These are phyloP conservation scores for Xiphydria camelus DNA, from an alignment of 2,888 invertebrate genomes.

Conservation along the genomic window DNA sequence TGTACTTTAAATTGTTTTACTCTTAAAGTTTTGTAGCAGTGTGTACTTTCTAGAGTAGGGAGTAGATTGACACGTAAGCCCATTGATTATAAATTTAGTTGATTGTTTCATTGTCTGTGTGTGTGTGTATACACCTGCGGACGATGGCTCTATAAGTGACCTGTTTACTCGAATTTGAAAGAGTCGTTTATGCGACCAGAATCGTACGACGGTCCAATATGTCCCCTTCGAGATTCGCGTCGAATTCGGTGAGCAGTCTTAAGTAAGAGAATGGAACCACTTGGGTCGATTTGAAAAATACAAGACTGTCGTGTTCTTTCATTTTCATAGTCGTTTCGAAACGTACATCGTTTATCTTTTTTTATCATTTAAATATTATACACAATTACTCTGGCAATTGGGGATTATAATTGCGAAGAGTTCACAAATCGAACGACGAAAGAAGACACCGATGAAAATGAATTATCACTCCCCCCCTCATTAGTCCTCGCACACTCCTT, in stretches of 20 bases:
- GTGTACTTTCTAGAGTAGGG: slow-evolving; percentile 4
- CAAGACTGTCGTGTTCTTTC: too few species aligned
- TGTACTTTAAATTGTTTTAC: slow-evolving; percentile 11
- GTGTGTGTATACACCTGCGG: slow-evolving; percentile 26
- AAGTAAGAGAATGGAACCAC: slow-evolving; percentile 23
- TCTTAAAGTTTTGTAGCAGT: slow-evolving; percentile 10
- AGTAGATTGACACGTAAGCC: slow-evolving; percentile 36
- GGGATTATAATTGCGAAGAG: not conserved
- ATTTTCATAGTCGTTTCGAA: too few species aligned
- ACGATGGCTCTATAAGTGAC: slow-evolving; percentile 25
- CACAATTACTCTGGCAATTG: slow-evolving; percentile 3
- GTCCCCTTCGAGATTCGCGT: slow-evolving; percentile 15
- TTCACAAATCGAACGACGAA: slow-evolving; percentile 4
- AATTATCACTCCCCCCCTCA: not conserved
- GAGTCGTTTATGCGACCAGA: not conserved
- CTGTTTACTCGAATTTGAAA: slow-evolving; percentile 15
- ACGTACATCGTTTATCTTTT: not conserved
- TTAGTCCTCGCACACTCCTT: not conserved
- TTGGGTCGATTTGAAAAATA: slow-evolving; percentile 12
- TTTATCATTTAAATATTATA: slow-evolving; percentile 4
- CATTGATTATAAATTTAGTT: slow-evolving; percentile 34
- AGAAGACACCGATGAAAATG: slow-evolving; percentile 7
- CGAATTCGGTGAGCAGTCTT: slow-evolving; percentile 26
- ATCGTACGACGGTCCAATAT: not conserved
- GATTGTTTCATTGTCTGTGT: too few species aligned